Conservation (phyloP, 2,797 vertebrate species). For the Aeoliscus strigatus region DNA sequence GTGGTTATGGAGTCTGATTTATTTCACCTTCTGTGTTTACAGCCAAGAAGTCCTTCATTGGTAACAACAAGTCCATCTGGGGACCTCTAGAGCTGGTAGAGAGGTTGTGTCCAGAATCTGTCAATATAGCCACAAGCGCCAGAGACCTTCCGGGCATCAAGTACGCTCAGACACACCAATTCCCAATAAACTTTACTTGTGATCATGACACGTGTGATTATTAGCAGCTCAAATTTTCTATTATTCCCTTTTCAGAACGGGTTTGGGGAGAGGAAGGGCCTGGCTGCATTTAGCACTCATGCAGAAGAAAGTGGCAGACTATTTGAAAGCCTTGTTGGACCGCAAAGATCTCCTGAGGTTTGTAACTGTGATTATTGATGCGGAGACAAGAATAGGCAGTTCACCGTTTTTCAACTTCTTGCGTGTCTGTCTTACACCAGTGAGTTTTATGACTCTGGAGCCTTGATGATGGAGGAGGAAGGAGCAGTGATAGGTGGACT, state of each 20-base stretch:
- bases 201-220: too few species aligned
- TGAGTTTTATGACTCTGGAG: slow-evolving; percentile 94
- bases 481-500: slow-evolving; percentile 96
- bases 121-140: slow-evolving; percentile 95
- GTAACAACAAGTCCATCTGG: slow-evolving; percentile 99
- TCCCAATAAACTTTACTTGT: too few species aligned
- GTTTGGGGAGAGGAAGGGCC: slow-evolving; percentile 91
- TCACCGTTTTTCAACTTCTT: too few species aligned
- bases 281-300: slow-evolving; percentile 97
- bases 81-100: slow-evolving; percentile 96
- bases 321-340: slow-evolving; percentile 99
- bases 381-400: too few species aligned
- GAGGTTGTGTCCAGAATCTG: slow-evolving; percentile 94
- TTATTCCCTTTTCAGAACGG: slow-evolving; percentile 77
- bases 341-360: slow-evolving; percentile 97
- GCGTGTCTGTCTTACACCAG: slow-evolving; percentile 71
- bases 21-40: too few species aligned
- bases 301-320: slow-evolving; percentile 99
- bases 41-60: slow-evolving; percentile 98
- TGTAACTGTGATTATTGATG: too few species aligned
- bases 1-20: too few species aligned
- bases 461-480: slow-evolving; percentile 99
- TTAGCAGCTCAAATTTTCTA: too few species aligned
- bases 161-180: too few species aligned
- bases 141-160: slow-evolving; percentile 97